These are phyloP conservation scores for Triplophysa tibetana DNA, from an alignment of 2,113 vertebrate species.

Conservation along the genomic window DNA sequence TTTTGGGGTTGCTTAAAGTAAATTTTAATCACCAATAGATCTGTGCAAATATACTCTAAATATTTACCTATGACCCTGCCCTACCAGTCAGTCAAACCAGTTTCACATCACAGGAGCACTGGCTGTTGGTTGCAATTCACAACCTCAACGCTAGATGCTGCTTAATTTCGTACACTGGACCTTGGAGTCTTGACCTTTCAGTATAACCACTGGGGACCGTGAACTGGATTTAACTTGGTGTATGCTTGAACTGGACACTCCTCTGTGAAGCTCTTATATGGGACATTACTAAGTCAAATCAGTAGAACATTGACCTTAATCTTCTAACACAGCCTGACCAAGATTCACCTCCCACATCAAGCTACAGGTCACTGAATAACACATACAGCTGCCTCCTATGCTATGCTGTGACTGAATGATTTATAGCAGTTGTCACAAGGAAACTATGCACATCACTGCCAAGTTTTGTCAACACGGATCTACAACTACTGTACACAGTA, in stretches of 20 bases:
- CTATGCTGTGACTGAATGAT: not conserved
- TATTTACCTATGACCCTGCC: too few species aligned
- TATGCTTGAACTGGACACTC: conserved; percentile 11
- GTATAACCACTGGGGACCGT: not conserved
- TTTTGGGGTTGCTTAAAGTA: too few species aligned
- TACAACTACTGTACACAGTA: not conserved
- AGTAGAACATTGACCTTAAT: conserved; percentile 39
- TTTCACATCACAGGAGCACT: too few species aligned
- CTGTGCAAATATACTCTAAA: too few species aligned
- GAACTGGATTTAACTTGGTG: not conserved
- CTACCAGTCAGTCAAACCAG: too few species aligned
- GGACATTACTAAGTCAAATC: conserved; percentile 1
- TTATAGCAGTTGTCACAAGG: not conserved
- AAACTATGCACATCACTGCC: not conserved
- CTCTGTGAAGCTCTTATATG: conserved; percentile 8
- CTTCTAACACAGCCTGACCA: conserved; percentile 24
- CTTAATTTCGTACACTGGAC: too few species aligned
- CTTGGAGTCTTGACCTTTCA: too few species aligned
- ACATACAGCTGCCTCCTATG: conserved; percentile 1
- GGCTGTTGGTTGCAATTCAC: too few species aligned
- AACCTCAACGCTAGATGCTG: too few species aligned
- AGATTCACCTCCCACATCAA: not conserved
- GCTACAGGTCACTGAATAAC: not conserved
- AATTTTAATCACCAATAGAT: too few species aligned
- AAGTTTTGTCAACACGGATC: not conserved